These are phyloP conservation scores for Arion vulgaris DNA, from an alignment of 1,140 invertebrate genomes.

Conservation along the genomic window DNA sequence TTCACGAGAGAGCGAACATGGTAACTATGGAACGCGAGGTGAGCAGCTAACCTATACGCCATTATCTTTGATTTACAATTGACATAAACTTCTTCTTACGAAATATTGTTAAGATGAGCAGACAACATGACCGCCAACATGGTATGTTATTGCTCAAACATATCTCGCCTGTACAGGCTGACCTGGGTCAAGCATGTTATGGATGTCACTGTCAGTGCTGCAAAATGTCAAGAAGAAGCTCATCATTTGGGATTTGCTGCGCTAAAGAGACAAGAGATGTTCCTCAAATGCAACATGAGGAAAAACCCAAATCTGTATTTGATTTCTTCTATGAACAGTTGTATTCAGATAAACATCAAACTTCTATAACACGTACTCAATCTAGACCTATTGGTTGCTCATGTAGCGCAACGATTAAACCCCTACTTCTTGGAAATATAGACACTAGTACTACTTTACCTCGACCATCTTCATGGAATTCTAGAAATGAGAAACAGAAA, in stretches of 20 bases:
- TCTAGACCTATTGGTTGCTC: not conserved
- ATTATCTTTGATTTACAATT: too few relatives aligned
- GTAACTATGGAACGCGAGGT: too few relatives aligned
- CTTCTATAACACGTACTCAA: not conserved
- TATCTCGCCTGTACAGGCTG: not conserved
- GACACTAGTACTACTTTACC: not conserved
- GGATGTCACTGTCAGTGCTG: not conserved
- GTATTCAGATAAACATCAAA: not conserved
- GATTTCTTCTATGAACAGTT: slow-evolving; percentile 12
- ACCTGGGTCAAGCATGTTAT: not conserved
- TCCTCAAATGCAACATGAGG: not conserved
- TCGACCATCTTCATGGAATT: not conserved
- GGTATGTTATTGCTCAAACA: not conserved
- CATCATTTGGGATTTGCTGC: not conserved
- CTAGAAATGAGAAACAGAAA: not conserved
- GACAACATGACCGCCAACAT: not conserved
- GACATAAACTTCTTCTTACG: too few relatives aligned
- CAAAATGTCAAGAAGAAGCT: not conserved
- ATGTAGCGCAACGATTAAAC: not conserved
- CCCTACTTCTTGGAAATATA: not conserved
- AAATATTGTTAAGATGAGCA: not conserved
- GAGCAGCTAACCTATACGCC: too few relatives aligned
- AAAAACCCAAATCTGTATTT: slow-evolving; percentile 4
- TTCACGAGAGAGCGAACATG: too few relatives aligned
- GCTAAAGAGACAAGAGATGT: not conserved